Base-by-base conservation (phyloP, 2,888 invertebrate species). In the Galerucella nymphaeae region DNA sequence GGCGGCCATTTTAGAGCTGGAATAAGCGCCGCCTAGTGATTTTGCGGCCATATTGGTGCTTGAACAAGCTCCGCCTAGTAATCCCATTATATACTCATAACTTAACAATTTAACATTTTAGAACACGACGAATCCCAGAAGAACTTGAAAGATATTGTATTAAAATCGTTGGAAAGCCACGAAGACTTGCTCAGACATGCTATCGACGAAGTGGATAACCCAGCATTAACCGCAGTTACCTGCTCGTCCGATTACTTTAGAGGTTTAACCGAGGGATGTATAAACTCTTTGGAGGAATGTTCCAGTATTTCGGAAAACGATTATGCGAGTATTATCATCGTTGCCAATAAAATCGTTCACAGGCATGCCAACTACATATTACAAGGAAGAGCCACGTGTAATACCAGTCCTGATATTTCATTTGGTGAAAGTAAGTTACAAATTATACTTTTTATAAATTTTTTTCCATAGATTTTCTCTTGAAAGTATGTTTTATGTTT, bases 321-420 rank as follows among this genome's bases (percentile, higher is more conserved):
- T 78, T 82, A 86, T 82, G 83, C 88, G 55, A 41, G 79, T 11
- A 75, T 86, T 23, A 77, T 86, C 10, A 87, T 86, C 48, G 83
- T 83, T 76, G 85, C 90, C 18, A 88, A 88, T 78, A 86, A 87
- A 73, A 87, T 90, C 72, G 88, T 90, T 6, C 91, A 92, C 83
- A 86, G 88, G 64, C 84, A 92, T 64, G 88, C 91, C 5, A 89
- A 89, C 66, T 90, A 90, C 82, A 88, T 94, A 75, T 86, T 93
- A 63, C 91, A 92, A 79, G 94, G 93, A n/a, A 91, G 93, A 84
- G 92, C 93, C 2, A 93, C 93, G 10, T 92, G 93, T 3, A 94
- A 94, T 84, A 92, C 92, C 0, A 92, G 93, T 59, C 91, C 92
- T 38, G 92, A 92, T 82, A 91, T 92, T 77, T 88, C 89, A 68